Evolutionary conservation across 2,113 vertebrate species (phyloP).

Genomic region (pig (Sus scrofa)): DNA sequence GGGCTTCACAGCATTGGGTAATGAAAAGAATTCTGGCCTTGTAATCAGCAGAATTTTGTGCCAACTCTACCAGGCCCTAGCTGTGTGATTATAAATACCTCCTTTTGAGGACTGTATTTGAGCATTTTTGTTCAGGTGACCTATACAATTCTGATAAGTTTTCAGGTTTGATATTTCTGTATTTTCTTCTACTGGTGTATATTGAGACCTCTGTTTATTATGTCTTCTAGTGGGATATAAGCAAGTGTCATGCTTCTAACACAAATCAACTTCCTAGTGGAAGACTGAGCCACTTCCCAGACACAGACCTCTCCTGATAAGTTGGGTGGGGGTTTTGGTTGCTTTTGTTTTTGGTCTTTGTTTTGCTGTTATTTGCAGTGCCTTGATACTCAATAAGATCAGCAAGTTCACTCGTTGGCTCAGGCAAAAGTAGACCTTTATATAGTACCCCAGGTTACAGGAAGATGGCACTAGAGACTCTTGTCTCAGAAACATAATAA

Average conservation of each 20-base stretch:
- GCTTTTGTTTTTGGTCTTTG: neutral
- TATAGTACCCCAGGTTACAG: conserved; percentile 62
- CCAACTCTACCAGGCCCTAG: conserved; percentile 59
- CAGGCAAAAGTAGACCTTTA: neutral
- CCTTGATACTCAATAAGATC: neutral
- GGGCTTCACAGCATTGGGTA: conserved; percentile 79
- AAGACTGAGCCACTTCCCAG: conserved; percentile 10
- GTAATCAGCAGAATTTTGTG: conserved; percentile 75
- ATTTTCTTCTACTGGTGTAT: neutral
- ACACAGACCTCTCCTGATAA: neutral
- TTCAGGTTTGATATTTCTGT: neutral
- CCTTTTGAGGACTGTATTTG: conserved; percentile 9
- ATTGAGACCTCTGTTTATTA: neutral
- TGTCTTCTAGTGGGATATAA: neutral
- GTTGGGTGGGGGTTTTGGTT: neutral
- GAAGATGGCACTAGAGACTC: conserved; percentile 77
- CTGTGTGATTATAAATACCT: conserved; percentile 59
- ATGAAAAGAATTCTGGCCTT: conserved; percentile 82
- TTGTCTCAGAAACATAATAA: neutral
- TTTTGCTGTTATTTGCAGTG: neutral
- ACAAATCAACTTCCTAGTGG: neutral
- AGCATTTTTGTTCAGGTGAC: conserved; percentile 26
- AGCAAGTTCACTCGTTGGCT: neutral
- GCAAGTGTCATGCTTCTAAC: neutral
- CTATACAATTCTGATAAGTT: neutral